These are phyloP conservation scores for Galerucella pusilla DNA, from an alignment of 2,888 invertebrate genomes.

Conservation along the genomic window DNA sequence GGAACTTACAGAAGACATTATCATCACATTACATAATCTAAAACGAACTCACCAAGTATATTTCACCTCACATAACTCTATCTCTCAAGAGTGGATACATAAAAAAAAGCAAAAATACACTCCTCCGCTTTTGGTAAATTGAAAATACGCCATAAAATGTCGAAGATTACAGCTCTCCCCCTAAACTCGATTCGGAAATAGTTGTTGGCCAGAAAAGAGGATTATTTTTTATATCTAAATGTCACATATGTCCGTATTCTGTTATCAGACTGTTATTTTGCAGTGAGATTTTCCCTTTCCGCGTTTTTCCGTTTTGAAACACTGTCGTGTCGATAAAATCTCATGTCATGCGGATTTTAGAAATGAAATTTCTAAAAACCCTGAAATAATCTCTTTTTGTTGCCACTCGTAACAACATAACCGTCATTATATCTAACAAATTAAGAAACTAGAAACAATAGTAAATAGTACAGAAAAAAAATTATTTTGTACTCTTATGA, in stretches of 20 bases:
- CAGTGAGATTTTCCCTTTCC: constrained; percentile 32
- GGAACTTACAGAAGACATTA: too few species aligned
- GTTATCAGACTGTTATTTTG: constrained; percentile 54
- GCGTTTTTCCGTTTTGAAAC: constrained; percentile 34
- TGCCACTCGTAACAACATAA: neutral
- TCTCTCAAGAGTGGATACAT: constrained; percentile 13
- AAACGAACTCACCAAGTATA: constrained; percentile 21
- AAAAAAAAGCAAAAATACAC: constrained; percentile 31
- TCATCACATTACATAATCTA: neutral
- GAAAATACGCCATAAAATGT: constrained; percentile 35
- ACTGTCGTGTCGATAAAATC: constrained; percentile 31
- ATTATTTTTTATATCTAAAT: constrained; percentile 63
- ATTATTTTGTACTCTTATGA: too few species aligned
- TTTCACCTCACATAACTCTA: constrained; percentile 20
- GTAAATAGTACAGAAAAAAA: too few species aligned
- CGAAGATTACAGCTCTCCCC: constrained; percentile 41
- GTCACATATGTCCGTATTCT: constrained; percentile 57
- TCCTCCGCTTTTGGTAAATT: constrained; percentile 35
- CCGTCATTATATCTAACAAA: too few species aligned
- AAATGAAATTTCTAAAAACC: constrained; percentile 31
- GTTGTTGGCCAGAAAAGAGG: constrained; percentile 62
- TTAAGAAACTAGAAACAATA: too few species aligned
- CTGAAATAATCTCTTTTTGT: constrained; percentile 25
- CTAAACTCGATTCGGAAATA: constrained; percentile 50
- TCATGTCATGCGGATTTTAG: constrained; percentile 32